These are phyloP conservation scores for Neotoma lepida DNA, from an alignment of 2,113 vertebrate species.

Conservation along the genomic window DNA sequence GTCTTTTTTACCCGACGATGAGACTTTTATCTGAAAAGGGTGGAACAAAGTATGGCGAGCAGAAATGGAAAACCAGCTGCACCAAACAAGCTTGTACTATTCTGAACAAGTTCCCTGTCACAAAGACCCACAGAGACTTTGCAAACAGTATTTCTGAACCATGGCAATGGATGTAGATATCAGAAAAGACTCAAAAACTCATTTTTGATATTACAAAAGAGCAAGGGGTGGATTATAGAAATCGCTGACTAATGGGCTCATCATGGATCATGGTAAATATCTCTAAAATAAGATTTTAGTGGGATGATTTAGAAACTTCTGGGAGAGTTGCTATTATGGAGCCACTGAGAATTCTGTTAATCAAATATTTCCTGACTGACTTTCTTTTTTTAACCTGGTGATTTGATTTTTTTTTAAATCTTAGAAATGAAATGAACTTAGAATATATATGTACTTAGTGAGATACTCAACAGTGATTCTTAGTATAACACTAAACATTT, in stretches of 20 bases:
- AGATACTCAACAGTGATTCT: conserved; percentile 19
- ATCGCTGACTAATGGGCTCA: background rate
- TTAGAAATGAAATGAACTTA: conserved; percentile 5
- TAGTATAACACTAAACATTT: background rate
- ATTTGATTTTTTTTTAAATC: conserved; percentile 52
- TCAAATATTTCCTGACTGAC: conserved; percentile 27
- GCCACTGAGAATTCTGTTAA: conserved; percentile 21
- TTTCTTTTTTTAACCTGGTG: conserved; percentile 36
- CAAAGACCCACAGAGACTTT: background rate
- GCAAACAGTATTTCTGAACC: background rate
- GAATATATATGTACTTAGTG: background rate
- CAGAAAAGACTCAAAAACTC: background rate
- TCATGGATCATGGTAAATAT: conserved; percentile 12
- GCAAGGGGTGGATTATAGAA: background rate
- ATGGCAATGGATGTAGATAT: background rate
- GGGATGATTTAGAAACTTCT: conserved; percentile 3
- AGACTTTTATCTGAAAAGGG: conserved; percentile 33
- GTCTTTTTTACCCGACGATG: background rate
- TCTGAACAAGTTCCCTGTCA: background rate
- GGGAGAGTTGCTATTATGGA: background rate
- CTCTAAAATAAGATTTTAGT: conserved; percentile 3
- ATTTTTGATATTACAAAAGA: conserved; percentile 16
- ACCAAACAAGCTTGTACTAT: background rate
- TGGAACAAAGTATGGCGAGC: background rate
- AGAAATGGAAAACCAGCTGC: background rate